These are phyloP conservation scores for Lagorchestes hirsutus DNA, from an alignment of 2,797 vertebrate species.

Conservation along the genomic window DNA sequence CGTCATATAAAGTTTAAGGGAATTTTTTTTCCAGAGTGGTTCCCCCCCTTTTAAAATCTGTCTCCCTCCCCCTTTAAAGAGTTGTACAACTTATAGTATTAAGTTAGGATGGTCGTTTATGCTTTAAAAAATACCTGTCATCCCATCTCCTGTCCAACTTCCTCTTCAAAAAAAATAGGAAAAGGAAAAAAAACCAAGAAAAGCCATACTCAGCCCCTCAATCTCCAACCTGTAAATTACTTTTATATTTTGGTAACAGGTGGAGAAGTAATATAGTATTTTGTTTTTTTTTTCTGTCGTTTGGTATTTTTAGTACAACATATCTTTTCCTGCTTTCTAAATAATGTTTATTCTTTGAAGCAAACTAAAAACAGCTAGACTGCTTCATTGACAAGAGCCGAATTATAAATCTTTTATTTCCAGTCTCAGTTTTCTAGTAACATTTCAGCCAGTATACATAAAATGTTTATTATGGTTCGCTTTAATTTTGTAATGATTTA, in stretches of 20 bases:
- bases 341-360: constrained; percentile 51
- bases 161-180: background rate
- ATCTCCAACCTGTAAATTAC: background rate
- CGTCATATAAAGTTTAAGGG: constrained; percentile 90
- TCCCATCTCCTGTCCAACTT: background rate
- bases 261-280: constrained; percentile 69
- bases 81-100: constrained; percentile 18
- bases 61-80: constrained; percentile 48
- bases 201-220: background rate
- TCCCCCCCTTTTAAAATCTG: constrained; percentile 44
- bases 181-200: background rate
- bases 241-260: constrained; percentile 70
- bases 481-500: constrained; percentile 59
- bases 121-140: constrained; percentile 30
- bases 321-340: constrained; percentile 48
- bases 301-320: constrained; percentile 41
- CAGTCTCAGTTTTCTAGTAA: constrained; percentile 34
- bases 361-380: background rate
- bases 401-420: background rate
- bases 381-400: background rate
- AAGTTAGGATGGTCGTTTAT: constrained; percentile 43
- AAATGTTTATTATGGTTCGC: background rate
- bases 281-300: constrained; percentile 42
- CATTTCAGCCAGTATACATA: constrained; percentile 29
- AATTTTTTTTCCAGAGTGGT: constrained; percentile 59